Evolutionary conservation across 2,113 vertebrate genomes (phyloP).

Genomic region (Crocuta crocuta): DNA sequence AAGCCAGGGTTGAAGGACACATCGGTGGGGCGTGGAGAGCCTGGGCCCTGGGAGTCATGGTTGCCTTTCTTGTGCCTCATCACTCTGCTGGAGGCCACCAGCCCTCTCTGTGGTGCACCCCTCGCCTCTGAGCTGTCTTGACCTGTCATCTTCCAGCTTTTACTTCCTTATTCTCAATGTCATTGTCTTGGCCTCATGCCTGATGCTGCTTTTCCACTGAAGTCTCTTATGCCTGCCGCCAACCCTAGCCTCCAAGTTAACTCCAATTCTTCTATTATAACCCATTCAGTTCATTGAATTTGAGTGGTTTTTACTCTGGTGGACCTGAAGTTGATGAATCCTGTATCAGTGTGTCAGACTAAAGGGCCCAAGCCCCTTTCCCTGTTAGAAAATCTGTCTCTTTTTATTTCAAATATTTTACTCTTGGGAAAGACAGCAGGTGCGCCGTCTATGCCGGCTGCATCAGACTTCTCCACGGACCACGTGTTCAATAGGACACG

Average conservation of each 20-base stretch:
- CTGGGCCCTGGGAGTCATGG: not conserved
- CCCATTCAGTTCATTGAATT: not conserved
- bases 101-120: not conserved
- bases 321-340: not conserved
- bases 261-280: not conserved
- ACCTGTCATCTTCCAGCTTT: not conserved
- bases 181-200: not conserved
- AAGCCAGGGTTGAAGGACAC: not conserved
- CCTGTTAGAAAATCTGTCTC: not conserved
- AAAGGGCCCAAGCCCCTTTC: not conserved
- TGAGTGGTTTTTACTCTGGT: not conserved
- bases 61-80: not conserved
- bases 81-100: not conserved
- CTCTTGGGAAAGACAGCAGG: not conserved
- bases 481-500: rapidly evolving
- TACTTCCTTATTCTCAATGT: not conserved
- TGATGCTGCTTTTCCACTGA: not conserved
- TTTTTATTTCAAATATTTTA: not conserved
- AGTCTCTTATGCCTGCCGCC: not conserved
- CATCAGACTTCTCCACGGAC: not conserved
- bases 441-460: rapidly evolving
- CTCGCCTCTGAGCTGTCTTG: not conserved
- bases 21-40: not conserved
- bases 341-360: not conserved
- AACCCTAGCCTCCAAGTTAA: not conserved